Base-by-base conservation (phyloP, 2,888 invertebrate genomes). In the Amiota communis region DNA sequence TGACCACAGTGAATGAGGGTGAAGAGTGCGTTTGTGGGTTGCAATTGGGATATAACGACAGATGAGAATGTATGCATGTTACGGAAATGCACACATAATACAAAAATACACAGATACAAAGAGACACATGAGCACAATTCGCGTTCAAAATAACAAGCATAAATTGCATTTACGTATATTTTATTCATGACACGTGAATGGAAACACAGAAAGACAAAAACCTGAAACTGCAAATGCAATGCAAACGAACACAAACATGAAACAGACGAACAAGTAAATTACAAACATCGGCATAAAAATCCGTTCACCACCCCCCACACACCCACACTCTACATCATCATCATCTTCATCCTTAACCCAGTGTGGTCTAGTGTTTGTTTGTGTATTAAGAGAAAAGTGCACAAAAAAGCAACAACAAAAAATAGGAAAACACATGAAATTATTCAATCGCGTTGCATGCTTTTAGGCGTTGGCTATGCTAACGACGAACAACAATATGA, bases 151-250 rank as follows among this genome's bases (percentile, higher is more conserved):
- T 76, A 75, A 70, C 75, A 73, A 76, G 76, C 74, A 71, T 72
- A 78, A 85, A 83, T 80, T 84, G 75, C 80, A 79, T 83, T 80
- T 78, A 36, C 36, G 36, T 36, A 85, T 85, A 85, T 84, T 83
- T 85, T 81, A 85, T 83, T 76, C 72, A 73, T 72, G 74, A 48
- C 72, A 49, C 64, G 59, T 46, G 46, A 47, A 17, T n/a, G 68
- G 70, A 65, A 72, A 70, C 70, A 71, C 61, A 17, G 57, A 57
- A 12, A 59, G 74, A 72, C 48, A 53, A 56, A 47, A n/a, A 15
- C 12, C 48, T 17, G 15, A 13, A 36, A 70, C 73, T 71, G 73
- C 11, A 56, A 57, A 17, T 70, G 59, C 20, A 51, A 23, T 36
- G 65, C n/a, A 17, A 46, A 36, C 8, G 15, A 72, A 56, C 65